Conservation (phyloP, 2,888 invertebrate genomes). For the Protodeltote pygarga region DNA sequence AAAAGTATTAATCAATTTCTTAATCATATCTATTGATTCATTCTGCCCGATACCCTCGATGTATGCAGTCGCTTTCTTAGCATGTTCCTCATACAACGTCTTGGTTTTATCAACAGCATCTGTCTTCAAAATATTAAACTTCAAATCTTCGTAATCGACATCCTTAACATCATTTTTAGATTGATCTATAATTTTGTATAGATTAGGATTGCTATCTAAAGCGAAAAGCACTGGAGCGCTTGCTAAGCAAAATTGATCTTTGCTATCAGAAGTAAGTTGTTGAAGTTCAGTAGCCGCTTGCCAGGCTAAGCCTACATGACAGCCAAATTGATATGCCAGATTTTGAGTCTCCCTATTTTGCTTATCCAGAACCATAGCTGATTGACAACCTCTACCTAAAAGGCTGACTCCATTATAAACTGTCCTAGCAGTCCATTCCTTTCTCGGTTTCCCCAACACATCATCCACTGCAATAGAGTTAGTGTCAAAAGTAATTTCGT, state of each 20-base stretch:
- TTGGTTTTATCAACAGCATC: constrained; percentile 79
- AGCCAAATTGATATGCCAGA: constrained; percentile 92
- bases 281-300: constrained; percentile 88
- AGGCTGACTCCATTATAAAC: constrained; percentile 90
- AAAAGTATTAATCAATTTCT: constrained; percentile 78
- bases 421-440: constrained; percentile 91
- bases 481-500: constrained; percentile 74
- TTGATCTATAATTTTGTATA: constrained; percentile 88
- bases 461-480: constrained; percentile 71
- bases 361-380: constrained; percentile 91
- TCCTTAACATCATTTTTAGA: constrained; percentile 89
- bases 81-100: constrained; percentile 75
- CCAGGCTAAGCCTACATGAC: constrained; percentile 93
- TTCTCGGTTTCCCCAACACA: constrained; percentile 86
- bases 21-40: constrained; percentile 80
- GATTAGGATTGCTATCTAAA: constrained; percentile 90
- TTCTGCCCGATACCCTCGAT: constrained; percentile 75
- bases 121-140: constrained; percentile 81
- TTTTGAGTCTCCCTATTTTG: constrained; percentile 90
- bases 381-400: constrained; percentile 92
- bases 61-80: constrained; percentile 72
- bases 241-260: constrained; percentile 90
- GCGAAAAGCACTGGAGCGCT: constrained; percentile 95
- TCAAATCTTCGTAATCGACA: constrained; percentile 88
- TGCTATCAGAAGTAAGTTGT: constrained; percentile 86